Conservation (phyloP, 53 echinoderm and acorn worm species). For the Temnopleurus reevesii region DNA sequence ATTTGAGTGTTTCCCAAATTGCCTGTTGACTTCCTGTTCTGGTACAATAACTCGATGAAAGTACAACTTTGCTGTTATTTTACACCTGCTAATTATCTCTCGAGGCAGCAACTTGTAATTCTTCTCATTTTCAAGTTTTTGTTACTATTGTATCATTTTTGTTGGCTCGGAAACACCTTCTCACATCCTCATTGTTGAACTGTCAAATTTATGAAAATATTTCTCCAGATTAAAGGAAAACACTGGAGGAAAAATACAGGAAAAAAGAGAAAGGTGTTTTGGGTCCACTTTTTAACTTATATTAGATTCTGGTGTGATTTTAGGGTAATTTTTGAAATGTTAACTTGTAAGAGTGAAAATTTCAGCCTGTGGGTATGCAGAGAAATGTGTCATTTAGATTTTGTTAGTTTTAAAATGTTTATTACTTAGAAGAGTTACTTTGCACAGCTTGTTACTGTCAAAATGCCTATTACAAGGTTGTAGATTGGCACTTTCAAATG, state of each 20-base stretch:
- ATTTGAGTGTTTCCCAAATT: too few species aligned
- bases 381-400: too few species aligned
- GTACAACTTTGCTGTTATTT: background rate
- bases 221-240: slow-evolving; percentile 9
- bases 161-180: background rate
- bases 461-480: too few species aligned
- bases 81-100: slow-evolving; percentile 11
- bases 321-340: too few species aligned
- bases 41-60: background rate
- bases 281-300: background rate
- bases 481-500: too few species aligned
- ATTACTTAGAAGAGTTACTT: too few species aligned
- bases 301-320: too few species aligned
- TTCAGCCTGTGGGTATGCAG: too few species aligned
- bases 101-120: background rate
- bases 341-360: too few species aligned
- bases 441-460: too few species aligned
- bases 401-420: too few species aligned
- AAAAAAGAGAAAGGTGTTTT: background rate
- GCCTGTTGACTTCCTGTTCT: background rate
- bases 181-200: background rate
- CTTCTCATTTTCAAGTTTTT: background rate
- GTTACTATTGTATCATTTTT: slow-evolving; percentile 19
- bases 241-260: background rate
- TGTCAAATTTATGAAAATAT: slow-evolving; percentile 35